phyloP scores from a whole-genome alignment of 2,113 vertebrate species.

The Nothoprocta perdicaria region DNA sequence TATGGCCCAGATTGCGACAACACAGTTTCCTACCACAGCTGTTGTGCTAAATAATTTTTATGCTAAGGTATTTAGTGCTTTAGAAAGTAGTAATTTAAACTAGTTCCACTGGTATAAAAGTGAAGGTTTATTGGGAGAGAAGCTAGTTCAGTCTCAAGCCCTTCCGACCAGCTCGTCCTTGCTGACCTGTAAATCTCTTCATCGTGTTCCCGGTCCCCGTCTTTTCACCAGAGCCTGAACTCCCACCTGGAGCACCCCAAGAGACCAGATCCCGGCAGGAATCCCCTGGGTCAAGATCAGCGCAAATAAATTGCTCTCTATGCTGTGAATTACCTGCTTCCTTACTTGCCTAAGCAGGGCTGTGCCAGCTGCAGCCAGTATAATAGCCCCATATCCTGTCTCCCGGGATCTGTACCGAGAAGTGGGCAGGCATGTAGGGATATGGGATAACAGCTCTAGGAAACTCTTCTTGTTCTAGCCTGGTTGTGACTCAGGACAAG shows the following conservation, averaged over 20 bases:
- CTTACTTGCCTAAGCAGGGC: not conserved
- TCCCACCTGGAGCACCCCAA: not conserved
- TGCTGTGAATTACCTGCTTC: not conserved
- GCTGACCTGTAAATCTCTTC: not conserved
- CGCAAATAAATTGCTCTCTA: not conserved
- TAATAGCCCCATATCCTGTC: accelerated
- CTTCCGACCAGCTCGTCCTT: not conserved
- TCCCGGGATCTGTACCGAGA: not conserved
- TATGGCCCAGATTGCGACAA: not conserved
- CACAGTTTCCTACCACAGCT: not conserved
- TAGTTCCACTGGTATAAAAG: not conserved
- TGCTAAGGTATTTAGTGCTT: not conserved
- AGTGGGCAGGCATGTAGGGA: not conserved
- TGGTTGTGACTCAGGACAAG: not conserved
- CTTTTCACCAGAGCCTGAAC: not conserved
- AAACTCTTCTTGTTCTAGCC: not conserved
- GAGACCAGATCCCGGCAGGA: not conserved
- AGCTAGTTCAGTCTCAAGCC: not conserved
- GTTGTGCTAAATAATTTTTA: not conserved
- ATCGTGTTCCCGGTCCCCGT: accelerated
- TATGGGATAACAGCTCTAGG: not conserved
- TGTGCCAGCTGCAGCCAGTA: not conserved
- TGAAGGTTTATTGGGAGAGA: not conserved
- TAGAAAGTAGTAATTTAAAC: not conserved
- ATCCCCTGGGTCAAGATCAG: not conserved